These are phyloP conservation scores for Formica exsecta DNA, from an alignment of 1,140 invertebrate genomes.

Conservation along the genomic window DNA sequence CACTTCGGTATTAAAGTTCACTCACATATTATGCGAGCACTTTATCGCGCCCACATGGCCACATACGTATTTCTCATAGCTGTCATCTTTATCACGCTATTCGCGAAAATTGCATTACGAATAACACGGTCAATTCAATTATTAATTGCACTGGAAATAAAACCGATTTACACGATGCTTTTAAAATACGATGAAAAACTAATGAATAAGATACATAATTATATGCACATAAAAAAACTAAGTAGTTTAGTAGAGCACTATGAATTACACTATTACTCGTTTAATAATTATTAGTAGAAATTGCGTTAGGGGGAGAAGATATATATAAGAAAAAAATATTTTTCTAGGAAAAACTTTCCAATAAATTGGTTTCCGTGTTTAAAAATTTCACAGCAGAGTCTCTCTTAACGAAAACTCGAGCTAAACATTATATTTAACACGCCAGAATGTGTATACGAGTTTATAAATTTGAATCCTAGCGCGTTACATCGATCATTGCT, in stretches of 20 bases:
- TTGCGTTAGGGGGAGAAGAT: background rate
- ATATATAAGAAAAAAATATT: background rate
- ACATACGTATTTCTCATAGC: slow-evolving; percentile 3
- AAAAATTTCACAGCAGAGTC: no score
- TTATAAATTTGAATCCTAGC: background rate
- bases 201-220: background rate
- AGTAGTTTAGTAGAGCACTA: background rate
- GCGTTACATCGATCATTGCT: slow-evolving; percentile 30
- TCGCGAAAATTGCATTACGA: background rate
- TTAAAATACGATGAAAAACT: background rate
- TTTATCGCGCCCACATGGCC: background rate
- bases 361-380: background rate
- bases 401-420: background rate
- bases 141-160: slow-evolving; percentile 8
- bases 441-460: background rate
- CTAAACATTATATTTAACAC: background rate
- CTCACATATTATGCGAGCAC: slow-evolving; percentile 25
- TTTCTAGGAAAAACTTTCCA: background rate
- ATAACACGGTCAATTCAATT: slow-evolving; percentile 17
- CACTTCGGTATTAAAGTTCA: slow-evolving; percentile 27
- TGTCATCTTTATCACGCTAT: slow-evolving; percentile 11
- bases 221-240: background rate
- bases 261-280: background rate
- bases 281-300: background rate
- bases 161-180: background rate